Evolutionary conservation across 35 echinoderm and acorn worm genomes (phyloP).

Genomic region (Diadema setosum): DNA sequence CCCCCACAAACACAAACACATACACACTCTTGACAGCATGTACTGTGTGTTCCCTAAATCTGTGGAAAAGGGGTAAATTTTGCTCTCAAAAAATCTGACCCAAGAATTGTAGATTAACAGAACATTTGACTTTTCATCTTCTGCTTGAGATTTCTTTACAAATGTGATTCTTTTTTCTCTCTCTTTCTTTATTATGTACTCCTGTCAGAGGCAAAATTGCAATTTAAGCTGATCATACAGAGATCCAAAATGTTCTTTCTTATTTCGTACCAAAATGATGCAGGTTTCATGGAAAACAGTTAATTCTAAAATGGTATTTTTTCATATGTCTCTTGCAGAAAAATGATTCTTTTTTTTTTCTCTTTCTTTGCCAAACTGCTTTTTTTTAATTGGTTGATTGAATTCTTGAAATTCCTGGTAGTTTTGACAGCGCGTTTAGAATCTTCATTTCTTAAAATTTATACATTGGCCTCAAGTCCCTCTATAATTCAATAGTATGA

Average conservation of each 20-base stretch:
- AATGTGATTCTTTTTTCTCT: background rate
- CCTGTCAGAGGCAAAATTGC: too few species aligned
- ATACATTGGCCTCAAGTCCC: background rate
- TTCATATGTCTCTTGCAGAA: too few species aligned
- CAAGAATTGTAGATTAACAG: background rate
- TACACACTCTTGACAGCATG: background rate
- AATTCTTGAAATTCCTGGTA: background rate
- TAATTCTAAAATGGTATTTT: too few species aligned
- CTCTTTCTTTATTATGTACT: background rate
- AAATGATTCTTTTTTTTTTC: too few species aligned
- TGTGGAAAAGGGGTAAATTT: background rate
- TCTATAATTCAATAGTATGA: background rate
- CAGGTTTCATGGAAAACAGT: too few species aligned
- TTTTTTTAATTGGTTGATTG: too few species aligned
- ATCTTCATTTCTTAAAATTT: background rate
- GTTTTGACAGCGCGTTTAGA: background rate
- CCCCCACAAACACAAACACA: background rate
- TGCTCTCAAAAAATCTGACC: background rate
- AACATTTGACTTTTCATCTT: background rate
- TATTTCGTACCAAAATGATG: too few species aligned
- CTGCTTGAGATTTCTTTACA: background rate
- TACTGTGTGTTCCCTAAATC: background rate
- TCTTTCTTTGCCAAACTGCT: too few species aligned
- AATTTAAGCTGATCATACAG: too few species aligned
- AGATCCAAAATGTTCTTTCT: too few species aligned